A percentile compares a stretch with the other conserved stretches of the same genome.
Evolutionary conservation across 2,113 vertebrate genomes (phyloP).

Genomic region (Manacus vitellinus): DNA sequence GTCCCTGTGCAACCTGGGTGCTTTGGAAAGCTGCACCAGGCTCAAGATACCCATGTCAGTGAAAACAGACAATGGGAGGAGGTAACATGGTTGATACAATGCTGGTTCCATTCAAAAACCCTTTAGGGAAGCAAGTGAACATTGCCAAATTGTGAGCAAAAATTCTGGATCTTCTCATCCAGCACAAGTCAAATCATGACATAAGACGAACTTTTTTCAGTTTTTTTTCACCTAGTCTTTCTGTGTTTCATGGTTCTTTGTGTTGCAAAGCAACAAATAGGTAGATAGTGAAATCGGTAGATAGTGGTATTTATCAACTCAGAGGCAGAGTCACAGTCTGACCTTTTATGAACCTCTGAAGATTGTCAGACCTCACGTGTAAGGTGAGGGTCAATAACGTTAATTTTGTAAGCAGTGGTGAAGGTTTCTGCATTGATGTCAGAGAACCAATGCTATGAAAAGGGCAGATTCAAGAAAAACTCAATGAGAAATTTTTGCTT

Average conservation of each 20-base stretch:
- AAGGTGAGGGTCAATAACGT: neutral
- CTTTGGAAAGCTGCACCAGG: neutral
- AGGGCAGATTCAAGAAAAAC: neutral
- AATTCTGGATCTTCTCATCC: neutral
- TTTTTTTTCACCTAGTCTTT: neutral
- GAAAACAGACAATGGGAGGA: neutral
- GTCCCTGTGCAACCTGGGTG: neutral
- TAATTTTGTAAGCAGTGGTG: neutral
- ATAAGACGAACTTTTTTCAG: neutral
- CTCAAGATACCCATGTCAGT: neutral
- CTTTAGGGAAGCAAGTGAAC: constrained; percentile 35
- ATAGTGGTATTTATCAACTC: neutral
- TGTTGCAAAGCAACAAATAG: neutral
- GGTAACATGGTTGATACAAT: neutral
- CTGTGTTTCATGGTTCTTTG: neutral
- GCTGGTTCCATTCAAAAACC: neutral
- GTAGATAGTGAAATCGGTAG: neutral
- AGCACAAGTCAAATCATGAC: neutral
- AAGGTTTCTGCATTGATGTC: neutral
- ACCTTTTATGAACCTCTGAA: neutral
- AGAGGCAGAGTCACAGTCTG: neutral
- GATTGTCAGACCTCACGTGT: neutral
- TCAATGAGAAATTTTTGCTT: neutral
- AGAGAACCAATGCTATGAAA: neutral
- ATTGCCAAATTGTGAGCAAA: constrained; percentile 28